A percentile compares a stretch with the other conserved stretches of the same genome.
Conservation (phyloP, 2,888 invertebrate species). For the Ethmia dodecea region DNA sequence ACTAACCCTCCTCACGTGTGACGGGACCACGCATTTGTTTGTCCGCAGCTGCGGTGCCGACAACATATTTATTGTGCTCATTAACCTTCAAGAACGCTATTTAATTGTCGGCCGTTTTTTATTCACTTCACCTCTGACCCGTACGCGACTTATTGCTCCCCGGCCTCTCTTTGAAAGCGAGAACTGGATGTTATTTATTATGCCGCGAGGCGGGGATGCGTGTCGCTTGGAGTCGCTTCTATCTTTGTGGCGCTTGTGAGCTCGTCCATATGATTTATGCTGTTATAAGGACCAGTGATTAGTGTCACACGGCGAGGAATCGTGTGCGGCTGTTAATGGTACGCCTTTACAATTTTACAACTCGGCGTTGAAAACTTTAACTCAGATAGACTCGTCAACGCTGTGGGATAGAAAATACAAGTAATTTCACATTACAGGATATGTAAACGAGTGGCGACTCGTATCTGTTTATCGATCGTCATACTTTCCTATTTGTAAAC, state of each 20-base stretch:
- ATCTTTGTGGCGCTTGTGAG: constrained; percentile 71
- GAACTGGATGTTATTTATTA: constrained; percentile 74
- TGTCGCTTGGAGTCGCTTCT: constrained; percentile 68
- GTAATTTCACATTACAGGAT: constrained; percentile 12
- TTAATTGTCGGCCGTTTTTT: constrained; percentile 78
- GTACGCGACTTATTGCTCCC: constrained; percentile 73
- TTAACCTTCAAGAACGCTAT: constrained; percentile 78
- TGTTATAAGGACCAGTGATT: constrained; percentile 64
- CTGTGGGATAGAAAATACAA: constrained; percentile 3
- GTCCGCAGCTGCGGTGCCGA: constrained; percentile 75
- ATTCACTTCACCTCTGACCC: constrained; percentile 76
- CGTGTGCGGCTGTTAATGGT: constrained; percentile 26
- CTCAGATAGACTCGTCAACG: constrained; percentile 9
- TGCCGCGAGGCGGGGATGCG: constrained; percentile 60
- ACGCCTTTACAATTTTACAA: constrained; percentile 7
- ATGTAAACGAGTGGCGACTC: constrained; percentile 11
- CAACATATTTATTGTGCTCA: constrained; percentile 78
- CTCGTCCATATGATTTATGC: constrained; percentile 66
- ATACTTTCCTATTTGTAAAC: constrained; percentile 5
- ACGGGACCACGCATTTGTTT: constrained; percentile 68
- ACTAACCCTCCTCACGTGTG: constrained; percentile 65
- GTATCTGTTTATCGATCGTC: constrained; percentile 7
- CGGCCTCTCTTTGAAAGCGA: constrained; percentile 72
- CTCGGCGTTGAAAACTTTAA: constrained; percentile 6
- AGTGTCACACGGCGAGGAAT: constrained; percentile 47